A percentile compares a stretch with the other conserved stretches of the same genome.
Evolutionary conservation across 2,113 vertebrate species (phyloP).

Genomic region (Hipposideros armiger): DNA sequence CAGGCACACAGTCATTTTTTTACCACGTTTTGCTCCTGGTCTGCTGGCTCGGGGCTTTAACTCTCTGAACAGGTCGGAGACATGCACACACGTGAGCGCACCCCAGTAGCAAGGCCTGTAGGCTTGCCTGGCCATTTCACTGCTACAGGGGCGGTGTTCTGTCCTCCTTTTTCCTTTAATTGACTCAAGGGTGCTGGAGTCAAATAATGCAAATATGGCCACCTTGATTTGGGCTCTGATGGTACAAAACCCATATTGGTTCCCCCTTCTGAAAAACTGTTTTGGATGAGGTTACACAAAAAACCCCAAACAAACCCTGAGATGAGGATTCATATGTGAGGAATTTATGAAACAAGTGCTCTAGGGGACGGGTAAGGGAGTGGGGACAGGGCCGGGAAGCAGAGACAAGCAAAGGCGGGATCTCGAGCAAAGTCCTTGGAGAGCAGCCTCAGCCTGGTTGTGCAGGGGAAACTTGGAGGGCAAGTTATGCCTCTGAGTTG

Average conservation of each 20-base stretch:
- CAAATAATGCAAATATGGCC: neutral
- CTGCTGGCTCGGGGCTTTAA: slow-evolving; percentile 58
- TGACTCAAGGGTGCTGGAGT: neutral
- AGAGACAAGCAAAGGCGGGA: neutral
- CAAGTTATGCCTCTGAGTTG: neutral
- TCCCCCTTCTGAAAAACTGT: neutral
- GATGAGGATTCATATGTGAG: neutral
- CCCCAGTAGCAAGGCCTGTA: neutral
- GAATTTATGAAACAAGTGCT: neutral
- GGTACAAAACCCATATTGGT: neutral
- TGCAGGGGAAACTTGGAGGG: neutral
- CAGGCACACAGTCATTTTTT: slow-evolving; percentile 59
- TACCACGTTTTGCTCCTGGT: slow-evolving; percentile 34
- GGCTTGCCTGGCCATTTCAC: neutral
- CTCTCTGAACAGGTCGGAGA: slow-evolving; percentile 45
- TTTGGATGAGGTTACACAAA: neutral
- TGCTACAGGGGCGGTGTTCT: neutral
- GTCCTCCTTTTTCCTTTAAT: slow-evolving; percentile 12
- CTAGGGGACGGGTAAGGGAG: neutral
- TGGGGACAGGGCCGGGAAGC: neutral
- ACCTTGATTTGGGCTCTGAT: neutral
- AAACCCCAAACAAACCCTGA: neutral
- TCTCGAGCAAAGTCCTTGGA: neutral
- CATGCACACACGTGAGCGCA: fast-evolving
- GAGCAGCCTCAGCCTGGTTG: neutral